These are phyloP conservation scores for Amphipoea lucens DNA, from an alignment of 2,888 invertebrate genomes.

Conservation along the genomic window DNA sequence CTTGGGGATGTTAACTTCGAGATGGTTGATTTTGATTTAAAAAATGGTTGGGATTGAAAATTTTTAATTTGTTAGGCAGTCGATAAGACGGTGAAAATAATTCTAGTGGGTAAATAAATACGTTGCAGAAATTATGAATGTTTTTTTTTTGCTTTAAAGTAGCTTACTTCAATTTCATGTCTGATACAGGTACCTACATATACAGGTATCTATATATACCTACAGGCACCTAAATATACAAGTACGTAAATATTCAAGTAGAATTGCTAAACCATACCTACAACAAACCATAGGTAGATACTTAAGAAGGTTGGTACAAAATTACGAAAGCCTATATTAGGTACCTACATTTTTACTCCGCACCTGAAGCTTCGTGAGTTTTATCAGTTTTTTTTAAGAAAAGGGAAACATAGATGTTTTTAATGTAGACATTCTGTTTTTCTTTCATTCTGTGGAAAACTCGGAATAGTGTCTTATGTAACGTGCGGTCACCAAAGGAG, in stretches of 20 bases:
- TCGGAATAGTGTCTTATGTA: constrained; percentile 1
- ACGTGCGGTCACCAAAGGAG: not conserved
- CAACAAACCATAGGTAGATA: not conserved
- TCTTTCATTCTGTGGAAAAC: constrained; percentile 15
- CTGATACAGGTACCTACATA: too few relatives aligned
- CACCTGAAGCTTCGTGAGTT: not conserved
- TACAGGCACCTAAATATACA: not conserved
- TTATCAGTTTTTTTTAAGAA: constrained; percentile 22
- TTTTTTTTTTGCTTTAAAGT: not conserved
- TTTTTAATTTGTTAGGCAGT: not conserved
- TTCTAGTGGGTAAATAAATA: not conserved
- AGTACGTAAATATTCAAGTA: not conserved
- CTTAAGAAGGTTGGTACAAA: not conserved
- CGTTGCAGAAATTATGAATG: not conserved
- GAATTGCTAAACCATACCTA: not conserved
- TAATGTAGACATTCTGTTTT: constrained; percentile 5
- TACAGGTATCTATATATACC: too few relatives aligned
- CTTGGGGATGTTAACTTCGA: not conserved
- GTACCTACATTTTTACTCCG: not conserved
- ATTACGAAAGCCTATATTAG: not conserved
- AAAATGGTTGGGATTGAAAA: not conserved
- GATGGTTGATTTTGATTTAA: not conserved
- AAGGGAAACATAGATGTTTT: constrained; percentile 10
- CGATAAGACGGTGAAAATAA: not conserved
- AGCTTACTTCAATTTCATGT: not conserved